phyloP scores from a whole-genome alignment of 1,140 invertebrate genomes.

The Neelides sp. region DNA sequence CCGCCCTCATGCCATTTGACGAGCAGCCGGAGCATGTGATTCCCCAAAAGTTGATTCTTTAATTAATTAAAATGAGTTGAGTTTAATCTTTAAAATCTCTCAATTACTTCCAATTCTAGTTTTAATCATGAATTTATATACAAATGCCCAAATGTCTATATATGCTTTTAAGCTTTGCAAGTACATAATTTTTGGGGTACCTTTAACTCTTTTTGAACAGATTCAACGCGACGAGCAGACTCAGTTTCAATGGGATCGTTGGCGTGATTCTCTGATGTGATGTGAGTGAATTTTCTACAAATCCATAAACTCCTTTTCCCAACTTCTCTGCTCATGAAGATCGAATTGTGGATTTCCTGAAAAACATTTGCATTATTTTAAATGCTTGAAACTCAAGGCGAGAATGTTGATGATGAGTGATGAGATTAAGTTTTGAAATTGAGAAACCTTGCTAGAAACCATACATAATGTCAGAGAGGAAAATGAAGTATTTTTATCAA shows the following conservation, averaged over 20 bases:
- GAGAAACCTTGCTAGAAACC: too few relatives aligned
- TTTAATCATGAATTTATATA: too few relatives aligned
- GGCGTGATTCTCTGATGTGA: slow-evolving; percentile 30
- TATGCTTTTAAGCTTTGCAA: too few relatives aligned
- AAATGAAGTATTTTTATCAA: too few relatives aligned
- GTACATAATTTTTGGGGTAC: slow-evolving; percentile 35
- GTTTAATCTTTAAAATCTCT: neutral
- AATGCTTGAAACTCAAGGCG: neutral
- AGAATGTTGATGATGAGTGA: neutral
- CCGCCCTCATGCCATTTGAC: slow-evolving; percentile 45
- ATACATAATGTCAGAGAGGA: too few relatives aligned
- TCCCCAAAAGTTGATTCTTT: slow-evolving; percentile 46
- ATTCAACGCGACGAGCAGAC: slow-evolving; percentile 50
- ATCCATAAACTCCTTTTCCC: slow-evolving; percentile 62
- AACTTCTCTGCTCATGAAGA: slow-evolving; percentile 56
- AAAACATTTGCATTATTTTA: neutral
- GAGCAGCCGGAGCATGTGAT: slow-evolving; percentile 48
- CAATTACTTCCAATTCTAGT: neutral
- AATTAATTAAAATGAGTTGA: slow-evolving; percentile 22
- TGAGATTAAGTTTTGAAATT: neutral
- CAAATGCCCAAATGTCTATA: too few relatives aligned
- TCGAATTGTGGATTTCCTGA: slow-evolving; percentile 63
- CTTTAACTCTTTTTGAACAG: slow-evolving; percentile 55
- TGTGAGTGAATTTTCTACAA: slow-evolving; percentile 43
- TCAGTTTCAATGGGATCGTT: slow-evolving; percentile 42